Base-by-base conservation (phyloP, 92 coral and sea anemone genomes). In the Porites divaricata region DNA sequence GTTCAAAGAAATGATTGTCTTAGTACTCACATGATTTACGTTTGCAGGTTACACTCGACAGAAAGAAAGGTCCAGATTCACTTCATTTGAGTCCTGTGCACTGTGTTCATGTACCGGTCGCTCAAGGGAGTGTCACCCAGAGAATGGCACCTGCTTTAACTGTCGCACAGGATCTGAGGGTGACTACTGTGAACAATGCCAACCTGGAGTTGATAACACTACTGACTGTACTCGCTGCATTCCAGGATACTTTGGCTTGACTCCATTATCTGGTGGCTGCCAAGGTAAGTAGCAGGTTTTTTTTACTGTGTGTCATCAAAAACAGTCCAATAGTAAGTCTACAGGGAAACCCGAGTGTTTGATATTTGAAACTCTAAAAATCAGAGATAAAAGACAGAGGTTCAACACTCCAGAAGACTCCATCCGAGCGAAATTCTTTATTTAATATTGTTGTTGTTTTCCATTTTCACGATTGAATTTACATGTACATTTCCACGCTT, bases 121-220 rank as follows among this genome's bases (percentile, higher is more conserved):
- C 54, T 96, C 99, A 63, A 65, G 70, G 7, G 89, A 89, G 9
- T 96, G 99, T 63, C 80, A 91, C 25, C 90, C 89, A 53, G 99
- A 95, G 90, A 86, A 88, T 58, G 96, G 99, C 9, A 74, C 67
- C 52, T 96, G 99, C 68, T 76, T 63, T 5, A 85, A 93, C 93
- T 96, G 99, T 86, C 90, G 99, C 65, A 84, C 88, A 23, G 98
- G 98, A 64, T 92, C 99, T 48, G 83, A 76, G 78, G 99, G 99
- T 62, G 28, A 82, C 52, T 72, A 68, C 86, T 96, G 99, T 75
- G 93, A 92, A 79, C 64, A 69, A 13, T 96, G 99, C 41, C 90
- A 93, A 68, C 88, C 86, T 28, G 93, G 92, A 45, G 99, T 96
- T 19, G 94, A 95, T 78, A 96, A 89, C 75, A 71, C 71, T 23